phyloP scores from a whole-genome alignment of 2,113 vertebrate genomes.

The Fregata magnificens region DNA sequence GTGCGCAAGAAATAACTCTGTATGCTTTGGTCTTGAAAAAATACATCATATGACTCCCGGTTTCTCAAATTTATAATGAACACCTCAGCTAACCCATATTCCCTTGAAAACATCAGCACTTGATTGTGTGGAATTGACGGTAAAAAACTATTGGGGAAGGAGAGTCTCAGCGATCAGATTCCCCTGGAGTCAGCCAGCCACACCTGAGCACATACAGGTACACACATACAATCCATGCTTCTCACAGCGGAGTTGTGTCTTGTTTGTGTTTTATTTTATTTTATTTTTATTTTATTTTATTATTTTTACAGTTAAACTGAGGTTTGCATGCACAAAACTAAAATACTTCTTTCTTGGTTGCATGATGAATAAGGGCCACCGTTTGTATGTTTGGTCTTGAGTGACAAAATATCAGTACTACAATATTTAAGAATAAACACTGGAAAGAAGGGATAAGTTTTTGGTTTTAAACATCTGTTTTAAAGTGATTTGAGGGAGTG shows the following conservation, averaged over 20 bases:
- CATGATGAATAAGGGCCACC: not conserved
- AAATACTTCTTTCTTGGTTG: not conserved
- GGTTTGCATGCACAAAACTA: not conserved
- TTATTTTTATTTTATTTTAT: not conserved
- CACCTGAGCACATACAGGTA: not conserved
- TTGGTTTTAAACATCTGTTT: constrained; percentile 68
- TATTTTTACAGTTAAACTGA: not conserved
- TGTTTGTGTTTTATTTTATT: not conserved
- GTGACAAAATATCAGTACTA: not conserved
- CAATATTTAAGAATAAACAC: constrained; percentile 42
- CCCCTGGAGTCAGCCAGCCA: not conserved
- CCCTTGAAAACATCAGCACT: not conserved
- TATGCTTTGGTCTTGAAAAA: not conserved
- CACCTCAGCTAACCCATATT: not conserved
- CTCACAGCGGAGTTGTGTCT: not conserved
- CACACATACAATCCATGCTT: not conserved
- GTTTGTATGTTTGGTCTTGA: not conserved
- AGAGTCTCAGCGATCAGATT: not conserved
- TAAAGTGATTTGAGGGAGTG: constrained; percentile 46
- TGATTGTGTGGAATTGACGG: not conserved
- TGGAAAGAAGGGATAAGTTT: constrained; percentile 15
- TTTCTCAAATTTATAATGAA: not conserved
- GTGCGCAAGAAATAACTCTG: not conserved
- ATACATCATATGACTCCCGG: not conserved
- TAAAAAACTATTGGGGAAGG: not conserved